Evolutionary conservation across 1,140 invertebrate genomes (phyloP).

Genomic region (Orchesella cincta): DNA sequence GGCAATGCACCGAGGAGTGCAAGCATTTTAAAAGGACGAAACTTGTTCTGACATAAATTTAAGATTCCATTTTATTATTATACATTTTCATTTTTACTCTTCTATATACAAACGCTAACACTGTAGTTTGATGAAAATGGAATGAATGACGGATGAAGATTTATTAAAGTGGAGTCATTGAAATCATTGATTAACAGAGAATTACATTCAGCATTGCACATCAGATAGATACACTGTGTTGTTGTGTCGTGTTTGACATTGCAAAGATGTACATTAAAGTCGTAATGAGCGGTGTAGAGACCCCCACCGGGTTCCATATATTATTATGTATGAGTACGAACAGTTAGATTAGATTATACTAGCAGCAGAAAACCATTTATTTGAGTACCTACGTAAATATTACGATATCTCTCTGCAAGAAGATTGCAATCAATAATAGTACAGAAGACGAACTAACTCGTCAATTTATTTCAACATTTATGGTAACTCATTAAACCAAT

Average conservation of each 20-base stretch:
- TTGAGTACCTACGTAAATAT: too few relatives aligned
- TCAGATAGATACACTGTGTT: too few relatives aligned
- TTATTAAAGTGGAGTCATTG: not conserved
- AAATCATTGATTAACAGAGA: not conserved
- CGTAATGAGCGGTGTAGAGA: not conserved
- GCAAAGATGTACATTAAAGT: not conserved
- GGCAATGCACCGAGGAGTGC: not conserved
- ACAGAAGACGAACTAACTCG: not conserved
- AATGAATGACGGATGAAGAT: not conserved
- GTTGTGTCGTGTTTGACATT: not conserved
- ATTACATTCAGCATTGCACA: not conserved
- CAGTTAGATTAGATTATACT: too few relatives aligned
- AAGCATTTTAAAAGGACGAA: too few relatives aligned
- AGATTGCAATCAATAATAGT: not conserved
- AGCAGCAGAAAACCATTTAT: too few relatives aligned
- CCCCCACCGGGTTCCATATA: not conserved
- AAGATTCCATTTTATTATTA: too few relatives aligned
- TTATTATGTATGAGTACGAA: too few relatives aligned
- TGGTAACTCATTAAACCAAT: not conserved
- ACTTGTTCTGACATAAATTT: too few relatives aligned
- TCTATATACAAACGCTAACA: too few relatives aligned
- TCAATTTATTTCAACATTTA: constrained; percentile 15
- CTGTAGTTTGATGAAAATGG: too few relatives aligned
- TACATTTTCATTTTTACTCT: too few relatives aligned
- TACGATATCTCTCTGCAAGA: too few relatives aligned